Base-by-base conservation (phyloP, 2,797 vertebrate species). In the Gadopsis marmoratus region DNA sequence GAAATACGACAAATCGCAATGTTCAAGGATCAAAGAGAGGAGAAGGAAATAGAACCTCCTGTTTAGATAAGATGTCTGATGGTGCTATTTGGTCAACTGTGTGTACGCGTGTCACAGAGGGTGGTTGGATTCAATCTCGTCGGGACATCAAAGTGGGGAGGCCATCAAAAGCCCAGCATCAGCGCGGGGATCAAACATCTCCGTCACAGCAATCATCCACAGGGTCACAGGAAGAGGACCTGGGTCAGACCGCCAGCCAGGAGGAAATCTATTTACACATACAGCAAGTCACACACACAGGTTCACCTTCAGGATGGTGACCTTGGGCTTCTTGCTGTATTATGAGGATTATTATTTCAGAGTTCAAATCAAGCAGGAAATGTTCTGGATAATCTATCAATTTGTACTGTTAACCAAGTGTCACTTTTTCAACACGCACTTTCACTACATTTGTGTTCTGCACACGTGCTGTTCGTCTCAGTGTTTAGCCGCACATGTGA, bases 131-230 rank as follows among this genome's bases (percentile, higher is more conserved):
- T 88, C 88, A 85, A 86, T 91, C 85, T 77, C 59, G 35, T 73
- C 13, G 26, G 3, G 51, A 71, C 83, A 90, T 91, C 89, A 91
- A 92, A 93, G 86, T 53, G 77, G 51, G 50, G 37, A 8, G 50
- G 43, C 78, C 90, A 86, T 94, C 92, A 92, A 88, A 94, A 86
- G 83, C 85, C 62, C 85, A 76, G 84, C 87, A 90, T 86, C 85
- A 55, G 76, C 43, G 19, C 67, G 5, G 68, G 84, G 86, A 91
- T 93, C 88, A 92, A 90, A 90, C 84, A 26, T 55, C 88, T 88
- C 85, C 64, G 79, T 72, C 86, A 23, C 66, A 64, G 86, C 83
- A 87, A 89, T 92, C 90, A 86, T 91, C 86, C 65, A 39, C 65
- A 51, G 83, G 85, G 81, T 88, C 84, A 81, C 63, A 58, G 73